Evolutionary conservation across 2,888 invertebrate species (phyloP), one percentile per base, ranked within the genome.

Genomic region (Syritta pipiens): DNA sequence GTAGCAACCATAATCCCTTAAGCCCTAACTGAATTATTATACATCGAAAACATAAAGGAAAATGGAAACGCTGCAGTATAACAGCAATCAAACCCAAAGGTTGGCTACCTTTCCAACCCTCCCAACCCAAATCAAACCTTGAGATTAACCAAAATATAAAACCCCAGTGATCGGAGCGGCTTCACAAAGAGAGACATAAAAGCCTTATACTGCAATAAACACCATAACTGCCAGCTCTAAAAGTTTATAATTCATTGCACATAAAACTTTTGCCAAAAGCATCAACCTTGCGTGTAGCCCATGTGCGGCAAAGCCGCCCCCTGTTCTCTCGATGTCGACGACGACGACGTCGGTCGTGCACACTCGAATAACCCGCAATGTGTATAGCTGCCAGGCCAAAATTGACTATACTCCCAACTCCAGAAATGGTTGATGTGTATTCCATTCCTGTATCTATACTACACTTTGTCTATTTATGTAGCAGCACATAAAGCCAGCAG

Each of bases 241-340:
- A 55, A 67, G 20, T 72, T 77, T 67, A 59, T 44, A 53, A 65
- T 49, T 67, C 77, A 67, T 49, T 55, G 59, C 26, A 40, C 28
- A 67, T 49, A 48, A 77, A 69, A 71, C 48, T 46, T 72, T 62
- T 79, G 79, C 79, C 67, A 79, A 67, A 60, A 72, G 55, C 55
- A 72, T 72, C 77, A 72, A 55, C 77, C 72, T 55, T 79, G 77
- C 53, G 65, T 79, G 26, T 35, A 37, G 53, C 76, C 69, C 49
- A 63, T 12, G 28, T 59, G 30, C 14, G 14, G 9, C 32, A 32
- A 9, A 32, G 32, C n/a, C 55, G 37, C 32, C 49, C 24, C 60
- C 65, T 55, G n/a, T n/a, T n/a, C n/a, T n/a, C n/a, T n/a, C n/a
- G n/a, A n/a, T n/a, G n/a, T n/a, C n/a, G n/a, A n/a, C n/a, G n/a